phyloP scores from a whole-genome alignment of 1,140 invertebrate species.

The Aphelenchoides besseyi region DNA sequence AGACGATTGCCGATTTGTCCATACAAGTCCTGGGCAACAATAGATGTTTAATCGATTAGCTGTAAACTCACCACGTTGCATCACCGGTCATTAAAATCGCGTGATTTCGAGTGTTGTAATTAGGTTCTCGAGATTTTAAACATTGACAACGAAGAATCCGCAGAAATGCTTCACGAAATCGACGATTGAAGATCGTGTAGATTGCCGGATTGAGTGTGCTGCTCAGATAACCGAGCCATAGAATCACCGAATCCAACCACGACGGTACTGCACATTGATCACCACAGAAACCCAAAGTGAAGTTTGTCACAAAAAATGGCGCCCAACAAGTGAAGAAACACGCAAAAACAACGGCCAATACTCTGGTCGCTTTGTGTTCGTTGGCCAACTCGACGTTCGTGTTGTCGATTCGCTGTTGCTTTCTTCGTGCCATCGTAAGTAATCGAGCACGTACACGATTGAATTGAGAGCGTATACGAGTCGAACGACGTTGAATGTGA shows the following conservation, averaged over 20 bases:
- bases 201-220: conserved; percentile 85
- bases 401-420: conserved; percentile 18
- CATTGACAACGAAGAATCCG: conserved; percentile 79
- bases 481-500: conserved; percentile 15
- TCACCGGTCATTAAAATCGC: conserved; percentile 33
- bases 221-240: conserved; percentile 84
- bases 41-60: neutral
- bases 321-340: conserved; percentile 88
- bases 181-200: conserved; percentile 89
- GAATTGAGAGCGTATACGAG: neutral
- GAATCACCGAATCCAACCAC: conserved; percentile 69
- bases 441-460: neutral
- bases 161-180: conserved; percentile 83
- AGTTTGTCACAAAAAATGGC: conserved; percentile 83
- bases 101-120: conserved; percentile 58
- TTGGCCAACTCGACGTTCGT: conserved; percentile 66
- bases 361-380: conserved; percentile 90
- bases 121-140: conserved; percentile 40
- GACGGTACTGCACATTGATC: conserved; percentile 75
- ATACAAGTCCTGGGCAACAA: conserved; percentile 15
- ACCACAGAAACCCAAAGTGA: conserved; percentile 69
- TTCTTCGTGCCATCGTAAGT: conserved; percentile 1
- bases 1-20: conserved; percentile 10
- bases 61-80: conserved; percentile 41
- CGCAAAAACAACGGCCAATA: conserved; percentile 84